Evolutionary conservation across 2,113 vertebrate species (phyloP), one percentile per base, ranked within the genome.

Genomic region (Ammodramus savannarum): DNA sequence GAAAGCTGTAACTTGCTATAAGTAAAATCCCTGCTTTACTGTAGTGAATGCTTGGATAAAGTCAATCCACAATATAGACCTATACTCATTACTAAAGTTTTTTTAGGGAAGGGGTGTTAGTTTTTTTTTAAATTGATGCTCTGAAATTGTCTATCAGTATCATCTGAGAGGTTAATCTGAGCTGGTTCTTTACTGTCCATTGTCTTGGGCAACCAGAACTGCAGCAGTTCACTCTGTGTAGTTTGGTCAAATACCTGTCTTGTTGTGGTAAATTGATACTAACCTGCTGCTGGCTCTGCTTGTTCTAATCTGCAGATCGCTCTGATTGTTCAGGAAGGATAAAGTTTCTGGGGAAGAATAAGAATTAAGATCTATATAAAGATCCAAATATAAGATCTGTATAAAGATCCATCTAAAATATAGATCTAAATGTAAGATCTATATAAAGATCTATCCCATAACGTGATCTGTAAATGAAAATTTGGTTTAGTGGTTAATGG

Each of bases 71-170:
- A 71, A 10, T 77, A 16, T 6, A 46, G 32, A 15, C 38, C 25
- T 16, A 3, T 20, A 17, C 16, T 63, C 0, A 0, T 43, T 39
- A 8, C 7, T 31, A 5, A 66, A 62, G 17, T 18, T 21, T 41
- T 21, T 61, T 27, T 38, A 19, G 19, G 16, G 36, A 15, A 7
- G 1, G 1, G 6, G 8, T 3, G 34, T 34, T 11, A 2, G 13
- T 0, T 6, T 32, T 59, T 59, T 75, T 67, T 39, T 4, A 27
- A 71, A 59, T 6, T 31, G 11, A 11, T 54, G 14, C 29, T 65
- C 21, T 77, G 46, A 67, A 88, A 41, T 48, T 14, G 11, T 69
- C 20, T 12, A 36, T 84, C 21, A 14, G 0, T 49, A 7, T 67
- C 3, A 20, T 10, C 9, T 29, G 41, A 62, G 66, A 29, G 12